A percentile compares a stretch with the other conserved stretches of the same genome.
These are phyloP conservation scores for Hippopotamyrus pictus DNA, from an alignment of 2,797 vertebrate species.

Conservation along the genomic window DNA sequence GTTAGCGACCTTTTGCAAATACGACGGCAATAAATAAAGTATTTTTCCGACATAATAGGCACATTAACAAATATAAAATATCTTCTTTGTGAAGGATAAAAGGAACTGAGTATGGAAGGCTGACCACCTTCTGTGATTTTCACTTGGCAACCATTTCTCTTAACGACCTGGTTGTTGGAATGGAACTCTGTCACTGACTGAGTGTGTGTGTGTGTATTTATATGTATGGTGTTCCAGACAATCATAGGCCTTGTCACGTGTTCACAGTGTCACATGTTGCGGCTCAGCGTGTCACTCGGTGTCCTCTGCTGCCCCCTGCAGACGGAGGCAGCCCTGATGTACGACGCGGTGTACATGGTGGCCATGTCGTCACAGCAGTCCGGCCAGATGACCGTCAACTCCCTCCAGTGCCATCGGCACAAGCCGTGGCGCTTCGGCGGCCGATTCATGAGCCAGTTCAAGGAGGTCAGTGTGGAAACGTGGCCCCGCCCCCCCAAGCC, in stretches of 20 bases:
- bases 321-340: conserved; percentile 93
- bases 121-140: not conserved
- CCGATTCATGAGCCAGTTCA: conserved; percentile 90
- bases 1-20: not conserved
- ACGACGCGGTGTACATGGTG: conserved; percentile 89
- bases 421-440: conserved; percentile 94
- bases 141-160: not conserved
- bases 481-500: not conserved
- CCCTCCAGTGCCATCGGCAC: conserved; percentile 92
- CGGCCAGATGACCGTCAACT: conserved; percentile 90
- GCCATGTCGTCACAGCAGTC: conserved; percentile 83
- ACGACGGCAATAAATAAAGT: not conserved
- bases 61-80: not conserved
- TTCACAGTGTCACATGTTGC: not conserved
- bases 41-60: not conserved
- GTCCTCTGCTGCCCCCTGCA: conserved; percentile 41
- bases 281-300: not conserved
- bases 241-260: not conserved
- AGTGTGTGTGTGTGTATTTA: not conserved
- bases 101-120: not conserved
- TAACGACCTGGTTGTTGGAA: not conserved
- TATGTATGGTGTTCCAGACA: not conserved
- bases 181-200: not conserved
- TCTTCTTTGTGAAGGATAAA: not conserved
- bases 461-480: conserved; percentile 71